A percentile compares a stretch with the other conserved stretches of the same genome.
These are phyloP conservation scores for Maniola jurtina DNA, from an alignment of 1,140 invertebrate species.

Conservation along the genomic window DNA sequence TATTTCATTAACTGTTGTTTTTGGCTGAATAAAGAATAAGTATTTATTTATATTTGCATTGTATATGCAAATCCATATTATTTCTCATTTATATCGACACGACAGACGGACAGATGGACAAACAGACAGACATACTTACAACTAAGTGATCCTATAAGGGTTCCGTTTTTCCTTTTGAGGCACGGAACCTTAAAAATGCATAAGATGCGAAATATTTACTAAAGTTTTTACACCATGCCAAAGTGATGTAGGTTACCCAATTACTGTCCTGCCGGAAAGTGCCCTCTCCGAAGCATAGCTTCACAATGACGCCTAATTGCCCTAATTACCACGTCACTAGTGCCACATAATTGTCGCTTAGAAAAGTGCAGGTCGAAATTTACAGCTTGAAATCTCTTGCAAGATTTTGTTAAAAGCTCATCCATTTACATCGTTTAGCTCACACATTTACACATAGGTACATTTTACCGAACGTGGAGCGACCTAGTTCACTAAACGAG, in stretches of 20 bases:
- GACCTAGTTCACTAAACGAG: not conserved
- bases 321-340: slow-evolving; percentile 17
- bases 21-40: no score
- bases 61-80: no score
- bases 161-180: no score
- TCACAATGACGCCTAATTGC: slow-evolving; percentile 20
- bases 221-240: slow-evolving; percentile 13
- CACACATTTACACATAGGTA: no score
- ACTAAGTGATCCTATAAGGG: no score
- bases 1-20: no score
- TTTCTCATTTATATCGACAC: no score
- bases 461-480: not conserved
- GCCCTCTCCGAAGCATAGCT: slow-evolving; percentile 16
- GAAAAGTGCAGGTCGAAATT: slow-evolving; percentile 20
- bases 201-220: slow-evolving; percentile 1
- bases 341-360: slow-evolving; percentile 18
- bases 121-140: no score
- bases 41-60: no score
- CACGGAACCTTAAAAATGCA: no score
- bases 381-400: slow-evolving; percentile 7
- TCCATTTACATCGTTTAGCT: slow-evolving; percentile 2
- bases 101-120: no score
- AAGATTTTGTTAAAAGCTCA: slow-evolving; percentile 12
- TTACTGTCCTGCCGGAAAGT: slow-evolving; percentile 16
- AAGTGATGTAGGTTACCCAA: slow-evolving; percentile 23